Percentiles rank a stretch among this genome's conserved stretches.
phyloP scores from a whole-genome alignment of 1,140 invertebrate genomes.

The Sitophilus oryzae region DNA sequence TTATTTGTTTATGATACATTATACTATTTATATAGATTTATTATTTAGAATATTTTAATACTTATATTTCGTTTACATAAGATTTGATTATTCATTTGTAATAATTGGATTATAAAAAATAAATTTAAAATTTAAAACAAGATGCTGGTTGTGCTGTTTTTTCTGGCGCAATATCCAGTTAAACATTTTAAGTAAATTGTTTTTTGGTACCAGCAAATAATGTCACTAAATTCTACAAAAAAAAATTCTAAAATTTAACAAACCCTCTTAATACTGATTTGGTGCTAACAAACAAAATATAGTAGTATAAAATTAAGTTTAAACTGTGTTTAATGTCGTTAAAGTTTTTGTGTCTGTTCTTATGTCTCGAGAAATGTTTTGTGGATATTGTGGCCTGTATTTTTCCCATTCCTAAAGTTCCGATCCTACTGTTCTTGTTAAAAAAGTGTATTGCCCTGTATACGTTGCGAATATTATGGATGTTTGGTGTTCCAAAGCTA shows the following conservation, averaged over 20 bases:
- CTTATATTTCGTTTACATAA: constrained; percentile 31
- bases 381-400: constrained; percentile 23
- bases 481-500: constrained; percentile 20
- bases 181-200: constrained; percentile 13
- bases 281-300: not conserved
- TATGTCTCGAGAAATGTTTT: constrained; percentile 19
- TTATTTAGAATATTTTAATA: constrained; percentile 28
- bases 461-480: constrained; percentile 19
- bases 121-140: constrained; percentile 12
- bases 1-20: constrained; percentile 31
- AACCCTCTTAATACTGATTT: not conserved
- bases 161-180: constrained; percentile 28
- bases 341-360: constrained; percentile 1
- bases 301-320: no score
- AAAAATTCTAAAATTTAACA: not conserved
- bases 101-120: constrained; percentile 39
- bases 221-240: no score
- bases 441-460: not conserved
- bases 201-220: no score
- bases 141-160: constrained; percentile 20
- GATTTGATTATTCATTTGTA: constrained; percentile 42
- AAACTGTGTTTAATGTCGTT: not conserved
- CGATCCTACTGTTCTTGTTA: not conserved
- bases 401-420: constrained; percentile 1
- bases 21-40: constrained; percentile 38